These are phyloP conservation scores for Actias luna DNA, from an alignment of 2,888 invertebrate species.

Conservation along the genomic window DNA sequence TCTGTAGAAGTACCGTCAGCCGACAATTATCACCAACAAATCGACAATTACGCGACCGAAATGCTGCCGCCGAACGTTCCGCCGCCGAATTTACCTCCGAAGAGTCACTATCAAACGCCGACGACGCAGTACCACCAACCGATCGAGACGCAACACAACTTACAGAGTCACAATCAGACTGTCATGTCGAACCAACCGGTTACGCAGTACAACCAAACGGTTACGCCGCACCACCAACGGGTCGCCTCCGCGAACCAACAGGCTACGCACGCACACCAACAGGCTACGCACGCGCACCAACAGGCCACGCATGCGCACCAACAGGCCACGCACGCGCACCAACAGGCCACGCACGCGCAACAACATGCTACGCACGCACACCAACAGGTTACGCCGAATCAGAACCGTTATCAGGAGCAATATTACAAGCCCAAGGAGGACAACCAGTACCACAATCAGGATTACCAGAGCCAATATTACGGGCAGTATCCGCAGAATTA, in stretches of 20 bases:
- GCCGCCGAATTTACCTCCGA: constrained; percentile 61
- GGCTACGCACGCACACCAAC: constrained; percentile 24
- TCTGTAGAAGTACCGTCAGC: constrained; percentile 59
- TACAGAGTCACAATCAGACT: constrained; percentile 26
- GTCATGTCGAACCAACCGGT: constrained; percentile 9
- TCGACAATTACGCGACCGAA: constrained; percentile 74
- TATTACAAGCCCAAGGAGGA: constrained; percentile 37
- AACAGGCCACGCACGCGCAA: neutral
- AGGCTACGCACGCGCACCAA: constrained; percentile 13
- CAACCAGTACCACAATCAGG: constrained; percentile 58
- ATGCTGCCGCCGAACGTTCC: constrained; percentile 61
- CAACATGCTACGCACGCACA: neutral
- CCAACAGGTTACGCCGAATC: constrained; percentile 26
- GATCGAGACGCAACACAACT: constrained; percentile 31
- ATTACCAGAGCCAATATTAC: constrained; percentile 43
- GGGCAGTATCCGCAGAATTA: constrained; percentile 51
- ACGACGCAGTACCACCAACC: constrained; percentile 36
- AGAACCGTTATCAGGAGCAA: constrained; percentile 41
- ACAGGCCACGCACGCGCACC: constrained; percentile 18
- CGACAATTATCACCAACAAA: constrained; percentile 76
- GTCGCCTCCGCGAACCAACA: constrained; percentile 20
- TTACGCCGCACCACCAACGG: constrained; percentile 25
- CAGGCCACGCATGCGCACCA: neutral
- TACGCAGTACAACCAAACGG: constrained; percentile 7
- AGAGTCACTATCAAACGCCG: constrained; percentile 69